Evolutionary conservation across 2,888 invertebrate genomes (phyloP).

Genomic region (Marasmarcha lunaedactyla): DNA sequence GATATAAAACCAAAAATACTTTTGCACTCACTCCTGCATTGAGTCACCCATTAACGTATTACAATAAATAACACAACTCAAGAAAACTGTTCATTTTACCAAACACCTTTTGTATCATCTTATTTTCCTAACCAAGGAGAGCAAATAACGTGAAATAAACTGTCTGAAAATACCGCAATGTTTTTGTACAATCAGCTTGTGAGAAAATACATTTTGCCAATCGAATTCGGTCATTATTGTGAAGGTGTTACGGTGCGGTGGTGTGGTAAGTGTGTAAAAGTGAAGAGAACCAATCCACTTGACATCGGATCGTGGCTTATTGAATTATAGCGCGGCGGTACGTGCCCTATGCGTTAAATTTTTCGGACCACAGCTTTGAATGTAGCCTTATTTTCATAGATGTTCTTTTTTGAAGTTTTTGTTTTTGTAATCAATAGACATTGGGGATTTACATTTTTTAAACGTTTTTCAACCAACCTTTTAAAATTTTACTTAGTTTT

Average conservation of each 20-base stretch:
- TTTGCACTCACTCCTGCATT: too few relatives aligned
- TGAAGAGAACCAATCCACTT: conserved; percentile 35
- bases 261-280: conserved; percentile 4
- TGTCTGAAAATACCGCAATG: background rate
- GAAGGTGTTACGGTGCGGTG: background rate
- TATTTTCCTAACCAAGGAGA: background rate
- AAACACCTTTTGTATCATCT: too few relatives aligned
- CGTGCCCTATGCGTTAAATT: conserved; percentile 21
- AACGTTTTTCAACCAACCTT: too few relatives aligned
- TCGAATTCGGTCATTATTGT: background rate
- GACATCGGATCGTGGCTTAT: conserved; percentile 47
- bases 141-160: background rate
- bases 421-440: too few relatives aligned
- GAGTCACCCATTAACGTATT: too few relatives aligned
- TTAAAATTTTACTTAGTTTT: too few relatives aligned
- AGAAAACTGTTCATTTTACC: too few relatives aligned
- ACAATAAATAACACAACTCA: too few relatives aligned
- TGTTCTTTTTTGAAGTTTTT: too few relatives aligned
- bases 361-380: background rate
- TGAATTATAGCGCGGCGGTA: conserved; percentile 48
- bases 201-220: background rate
- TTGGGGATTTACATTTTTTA: too few relatives aligned
- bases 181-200: background rate
- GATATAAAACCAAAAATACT: too few relatives aligned
- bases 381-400: too few relatives aligned